These are phyloP conservation scores for Tragelaphus imberbis DNA, from an alignment of 2,113 vertebrate genomes.

Conservation along the genomic window DNA sequence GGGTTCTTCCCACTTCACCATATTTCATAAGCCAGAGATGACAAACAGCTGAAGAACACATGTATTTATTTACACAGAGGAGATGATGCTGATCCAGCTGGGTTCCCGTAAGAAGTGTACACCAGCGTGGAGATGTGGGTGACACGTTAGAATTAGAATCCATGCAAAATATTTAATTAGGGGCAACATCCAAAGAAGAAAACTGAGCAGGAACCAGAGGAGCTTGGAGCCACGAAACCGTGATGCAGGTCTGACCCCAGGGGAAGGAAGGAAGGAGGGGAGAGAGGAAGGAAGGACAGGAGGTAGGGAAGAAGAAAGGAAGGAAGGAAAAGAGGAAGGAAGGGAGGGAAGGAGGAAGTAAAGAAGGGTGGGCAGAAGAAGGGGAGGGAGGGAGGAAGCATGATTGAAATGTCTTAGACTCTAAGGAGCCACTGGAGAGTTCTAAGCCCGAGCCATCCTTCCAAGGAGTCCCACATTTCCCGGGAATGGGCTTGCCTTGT, in stretches of 20 bases:
- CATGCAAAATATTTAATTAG: not conserved
- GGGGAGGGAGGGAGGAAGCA: not conserved
- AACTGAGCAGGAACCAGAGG: not conserved
- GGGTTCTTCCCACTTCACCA: not conserved
- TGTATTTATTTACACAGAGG: not conserved
- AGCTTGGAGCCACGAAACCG: not conserved
- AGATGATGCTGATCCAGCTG: not conserved
- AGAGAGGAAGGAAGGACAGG: not conserved
- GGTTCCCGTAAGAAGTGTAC: not conserved
- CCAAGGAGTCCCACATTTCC: not conserved
- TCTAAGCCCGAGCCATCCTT: not conserved
- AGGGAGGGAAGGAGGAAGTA: not conserved
- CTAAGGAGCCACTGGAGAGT: not conserved
- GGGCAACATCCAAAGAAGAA: not conserved
- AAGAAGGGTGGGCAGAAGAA: not conserved
- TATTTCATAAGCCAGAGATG: not conserved
- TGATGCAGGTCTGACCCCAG: not conserved
- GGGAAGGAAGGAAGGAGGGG: not conserved
- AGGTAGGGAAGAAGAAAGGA: not conserved
- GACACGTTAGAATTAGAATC: not conserved
- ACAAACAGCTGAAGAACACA: not conserved
- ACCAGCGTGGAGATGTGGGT: not conserved
- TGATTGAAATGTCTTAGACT: not conserved
- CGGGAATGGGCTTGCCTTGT: accelerated
- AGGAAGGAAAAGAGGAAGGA: not conserved